These are phyloP conservation scores for Cephalopachus bancanus DNA, from an alignment of 2,797 vertebrate species.

Conservation along the genomic window DNA sequence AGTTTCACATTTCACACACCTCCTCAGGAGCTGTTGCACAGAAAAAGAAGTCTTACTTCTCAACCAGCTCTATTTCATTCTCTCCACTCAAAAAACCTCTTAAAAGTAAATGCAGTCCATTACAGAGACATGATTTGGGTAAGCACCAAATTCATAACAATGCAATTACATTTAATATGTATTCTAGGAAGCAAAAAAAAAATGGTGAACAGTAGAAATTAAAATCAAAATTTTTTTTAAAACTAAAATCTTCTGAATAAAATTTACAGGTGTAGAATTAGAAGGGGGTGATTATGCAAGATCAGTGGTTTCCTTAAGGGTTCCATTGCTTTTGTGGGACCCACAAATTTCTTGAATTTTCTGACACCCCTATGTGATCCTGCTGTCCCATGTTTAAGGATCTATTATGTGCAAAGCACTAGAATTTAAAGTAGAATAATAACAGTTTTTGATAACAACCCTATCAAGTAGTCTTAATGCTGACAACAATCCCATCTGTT, in stretches of 20 bases:
- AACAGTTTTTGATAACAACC: background rate
- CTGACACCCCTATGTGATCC: background rate
- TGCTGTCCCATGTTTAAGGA: background rate
- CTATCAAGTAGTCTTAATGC: background rate
- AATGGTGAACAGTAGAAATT: slow-evolving; percentile 29
- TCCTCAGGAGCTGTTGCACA: background rate
- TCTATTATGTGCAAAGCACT: background rate
- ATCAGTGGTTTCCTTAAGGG: background rate
- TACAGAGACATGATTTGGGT: background rate
- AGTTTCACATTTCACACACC: background rate
- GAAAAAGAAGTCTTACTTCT: slow-evolving; percentile 16
- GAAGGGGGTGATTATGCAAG: background rate
- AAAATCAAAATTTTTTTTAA: background rate
- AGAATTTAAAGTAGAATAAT: background rate
- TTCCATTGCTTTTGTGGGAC: background rate
- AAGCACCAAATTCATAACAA: slow-evolving; percentile 51
- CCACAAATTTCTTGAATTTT: background rate
- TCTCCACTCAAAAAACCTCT: slow-evolving; percentile 1
- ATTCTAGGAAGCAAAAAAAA: slow-evolving; percentile 27
- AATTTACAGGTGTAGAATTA: background rate
- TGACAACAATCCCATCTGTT: background rate
- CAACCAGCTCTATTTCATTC: slow-evolving; percentile 33
- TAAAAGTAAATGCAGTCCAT: slow-evolving; percentile 36
- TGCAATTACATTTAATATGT: background rate
- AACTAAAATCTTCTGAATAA: slow-evolving; percentile 3